phyloP scores from a whole-genome alignment of 2,888 invertebrate species.

The Chorisops tibialis region DNA sequence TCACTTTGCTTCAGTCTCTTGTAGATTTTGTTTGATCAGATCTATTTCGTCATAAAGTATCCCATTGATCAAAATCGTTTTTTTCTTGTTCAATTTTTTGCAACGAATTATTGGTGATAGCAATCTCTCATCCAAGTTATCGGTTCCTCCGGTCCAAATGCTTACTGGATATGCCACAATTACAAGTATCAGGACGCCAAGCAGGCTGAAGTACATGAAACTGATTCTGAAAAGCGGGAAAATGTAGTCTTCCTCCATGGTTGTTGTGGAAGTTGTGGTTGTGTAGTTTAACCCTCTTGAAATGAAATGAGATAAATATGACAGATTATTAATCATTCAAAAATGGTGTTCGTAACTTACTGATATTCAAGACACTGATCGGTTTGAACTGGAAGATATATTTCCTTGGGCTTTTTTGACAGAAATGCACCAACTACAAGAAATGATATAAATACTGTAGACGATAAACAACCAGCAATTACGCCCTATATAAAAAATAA shows the following conservation, averaged over 20 bases:
- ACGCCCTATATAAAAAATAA: too few relatives aligned
- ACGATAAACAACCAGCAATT: too few relatives aligned
- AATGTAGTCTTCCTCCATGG: constrained; percentile 24
- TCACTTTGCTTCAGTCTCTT: too few relatives aligned
- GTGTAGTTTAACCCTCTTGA: not conserved
- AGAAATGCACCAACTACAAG: too few relatives aligned
- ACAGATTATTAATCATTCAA: not conserved
- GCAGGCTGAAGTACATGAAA: constrained; percentile 65
- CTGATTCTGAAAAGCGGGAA: constrained; percentile 57
- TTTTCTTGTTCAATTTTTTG: not conserved
- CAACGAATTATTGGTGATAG: not conserved
- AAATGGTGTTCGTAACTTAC: too few relatives aligned
- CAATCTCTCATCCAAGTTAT: not conserved
- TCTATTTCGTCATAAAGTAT: too few relatives aligned
- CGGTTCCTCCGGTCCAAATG: constrained; percentile 52
- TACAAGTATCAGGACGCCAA: constrained; percentile 60
- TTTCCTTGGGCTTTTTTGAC: too few relatives aligned
- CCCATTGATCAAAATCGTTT: too few relatives aligned
- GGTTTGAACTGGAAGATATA: too few relatives aligned
- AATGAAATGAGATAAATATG: not conserved
- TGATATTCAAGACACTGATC: too few relatives aligned
- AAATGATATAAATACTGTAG: too few relatives aligned
- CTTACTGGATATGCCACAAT: constrained; percentile 62
- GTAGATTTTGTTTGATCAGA: too few relatives aligned
- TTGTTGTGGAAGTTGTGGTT: constrained; percentile 3